These are phyloP conservation scores for Pogonus chalceus DNA, from an alignment of 1,140 invertebrate species.

Conservation along the genomic window DNA sequence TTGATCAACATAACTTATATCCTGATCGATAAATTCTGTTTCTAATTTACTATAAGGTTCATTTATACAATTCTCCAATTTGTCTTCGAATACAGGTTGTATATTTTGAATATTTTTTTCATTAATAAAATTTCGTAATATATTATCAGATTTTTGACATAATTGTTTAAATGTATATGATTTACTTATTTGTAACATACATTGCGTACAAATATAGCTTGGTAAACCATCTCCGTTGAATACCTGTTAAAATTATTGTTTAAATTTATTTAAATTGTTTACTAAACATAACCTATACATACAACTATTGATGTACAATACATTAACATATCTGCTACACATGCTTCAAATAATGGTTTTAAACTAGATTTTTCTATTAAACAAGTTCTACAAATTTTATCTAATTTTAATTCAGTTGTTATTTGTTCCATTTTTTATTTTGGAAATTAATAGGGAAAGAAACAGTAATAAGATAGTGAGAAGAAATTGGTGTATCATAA, in stretches of 20 bases:
- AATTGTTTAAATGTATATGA: slow-evolving; percentile 1
- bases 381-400: slow-evolving; percentile 3
- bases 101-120: not conserved
- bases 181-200: slow-evolving; percentile 4
- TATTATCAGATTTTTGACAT: slow-evolving; percentile 1
- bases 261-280: not conserved
- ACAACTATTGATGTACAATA: not conserved
- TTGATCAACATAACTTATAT: not conserved
- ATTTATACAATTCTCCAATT: slow-evolving; percentile 16
- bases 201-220: not conserved
- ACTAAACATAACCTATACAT: slow-evolving; percentile 1
- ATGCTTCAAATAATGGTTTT: not conserved
- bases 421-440: slow-evolving; percentile 3
- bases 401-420: not conserved
- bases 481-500: too few relatives aligned
- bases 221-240: not conserved
- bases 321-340: slow-evolving; percentile 1
- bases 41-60: slow-evolving; percentile 16
- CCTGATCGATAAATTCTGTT: slow-evolving; percentile 4
- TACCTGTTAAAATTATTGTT: not conserved
- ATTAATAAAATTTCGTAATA: not conserved
- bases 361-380: not conserved
- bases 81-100: not conserved
- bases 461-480: too few relatives aligned
- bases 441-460: too few relatives aligned